phyloP scores from a whole-genome alignment of 2,888 invertebrate genomes.

The Hypena proboscidalis region DNA sequence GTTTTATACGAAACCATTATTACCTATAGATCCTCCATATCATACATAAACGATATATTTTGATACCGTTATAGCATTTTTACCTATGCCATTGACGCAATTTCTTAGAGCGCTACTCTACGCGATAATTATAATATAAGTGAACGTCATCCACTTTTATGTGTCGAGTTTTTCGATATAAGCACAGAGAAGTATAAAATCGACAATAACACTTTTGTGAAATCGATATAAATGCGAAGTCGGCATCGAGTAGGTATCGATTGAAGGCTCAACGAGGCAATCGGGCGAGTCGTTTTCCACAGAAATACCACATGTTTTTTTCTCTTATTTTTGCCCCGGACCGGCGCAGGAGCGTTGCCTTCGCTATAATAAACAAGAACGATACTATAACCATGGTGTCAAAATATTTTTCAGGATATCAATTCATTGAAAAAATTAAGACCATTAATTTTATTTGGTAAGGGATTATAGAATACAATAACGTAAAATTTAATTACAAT shows the following conservation, averaged over 20 bases:
- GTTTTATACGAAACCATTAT: too few relatives aligned
- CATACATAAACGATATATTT: too few relatives aligned
- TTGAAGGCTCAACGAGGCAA: conserved; percentile 65
- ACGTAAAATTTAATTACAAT: too few relatives aligned
- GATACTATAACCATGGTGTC: conserved; percentile 50
- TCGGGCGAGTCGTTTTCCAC: conserved; percentile 71
- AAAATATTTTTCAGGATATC: conserved; percentile 24
- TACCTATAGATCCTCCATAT: too few relatives aligned
- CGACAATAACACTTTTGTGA: conserved; percentile 26
- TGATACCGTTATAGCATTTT: too few relatives aligned
- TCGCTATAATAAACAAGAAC: conserved; percentile 66
- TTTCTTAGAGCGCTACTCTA: too few relatives aligned
- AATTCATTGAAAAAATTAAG: too few relatives aligned
- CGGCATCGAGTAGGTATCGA: conserved; percentile 49
- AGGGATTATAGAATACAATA: too few relatives aligned
- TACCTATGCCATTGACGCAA: too few relatives aligned
- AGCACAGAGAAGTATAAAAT: conserved; percentile 24
- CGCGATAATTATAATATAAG: too few relatives aligned
- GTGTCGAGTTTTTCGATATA: conserved; percentile 21
- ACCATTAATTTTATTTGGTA: too few relatives aligned
- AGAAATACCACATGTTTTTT: conserved; percentile 70
- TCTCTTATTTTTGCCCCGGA: conserved; percentile 67
- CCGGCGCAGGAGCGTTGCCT: conserved; percentile 77
- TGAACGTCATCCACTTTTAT: conserved; percentile 23
- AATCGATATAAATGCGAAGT: conserved; percentile 48